phyloP scores from a whole-genome alignment of 2,888 invertebrate species.

The Phanerotoma sp. region DNA sequence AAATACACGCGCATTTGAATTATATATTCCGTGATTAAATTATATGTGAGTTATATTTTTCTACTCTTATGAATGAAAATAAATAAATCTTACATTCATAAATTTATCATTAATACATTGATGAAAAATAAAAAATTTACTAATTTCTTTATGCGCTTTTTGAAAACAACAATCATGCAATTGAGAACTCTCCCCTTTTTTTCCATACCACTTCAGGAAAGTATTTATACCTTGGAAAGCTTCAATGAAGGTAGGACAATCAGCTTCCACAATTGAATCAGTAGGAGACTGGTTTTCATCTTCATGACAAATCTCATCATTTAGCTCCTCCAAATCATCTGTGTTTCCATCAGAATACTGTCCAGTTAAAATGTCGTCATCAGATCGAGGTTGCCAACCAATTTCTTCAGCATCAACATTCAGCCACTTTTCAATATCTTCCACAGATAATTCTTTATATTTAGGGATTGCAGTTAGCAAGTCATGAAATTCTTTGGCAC shows the following conservation, averaged over 20 bases:
- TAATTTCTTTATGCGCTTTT: too few relatives aligned
- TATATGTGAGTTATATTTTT: too few relatives aligned
- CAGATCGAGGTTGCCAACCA: neutral
- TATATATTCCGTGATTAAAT: too few relatives aligned
- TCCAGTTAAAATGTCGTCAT: neutral
- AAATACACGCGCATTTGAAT: too few relatives aligned
- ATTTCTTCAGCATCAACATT: neutral
- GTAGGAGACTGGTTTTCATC: neutral
- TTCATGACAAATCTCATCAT: neutral
- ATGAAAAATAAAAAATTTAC: too few relatives aligned
- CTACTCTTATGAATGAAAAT: too few relatives aligned
- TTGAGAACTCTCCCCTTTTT: neutral
- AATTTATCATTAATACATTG: too few relatives aligned
- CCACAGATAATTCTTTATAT: neutral
- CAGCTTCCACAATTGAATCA: neutral
- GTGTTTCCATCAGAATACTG: neutral
- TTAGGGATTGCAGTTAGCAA: neutral
- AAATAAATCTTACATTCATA: too few relatives aligned
- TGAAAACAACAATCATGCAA: too few relatives aligned
- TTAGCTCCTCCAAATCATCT: conserved; percentile 27
- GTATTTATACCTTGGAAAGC: neutral
- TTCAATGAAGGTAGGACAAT: neutral
- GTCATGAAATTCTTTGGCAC: too few relatives aligned
- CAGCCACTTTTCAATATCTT: neutral
- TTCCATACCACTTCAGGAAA: neutral